These are phyloP conservation scores for Leucophenga montana DNA, from an alignment of 2,888 invertebrate species.

Conservation along the genomic window DNA sequence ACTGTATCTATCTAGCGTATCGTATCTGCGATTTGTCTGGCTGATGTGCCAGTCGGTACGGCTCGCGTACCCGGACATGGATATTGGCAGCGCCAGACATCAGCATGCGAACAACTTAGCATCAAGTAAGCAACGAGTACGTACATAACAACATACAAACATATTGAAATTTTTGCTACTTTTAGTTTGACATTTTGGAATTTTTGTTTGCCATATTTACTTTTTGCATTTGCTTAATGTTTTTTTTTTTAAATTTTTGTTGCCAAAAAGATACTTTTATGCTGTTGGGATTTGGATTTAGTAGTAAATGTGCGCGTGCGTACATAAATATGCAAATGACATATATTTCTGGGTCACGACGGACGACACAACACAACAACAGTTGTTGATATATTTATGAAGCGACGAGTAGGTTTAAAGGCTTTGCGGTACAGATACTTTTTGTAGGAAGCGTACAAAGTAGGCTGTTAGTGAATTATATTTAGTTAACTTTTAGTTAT, in stretches of 20 bases:
- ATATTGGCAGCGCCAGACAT: slow-evolving; percentile 38
- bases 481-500: slow-evolving; percentile 38
- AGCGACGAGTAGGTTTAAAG: background rate
- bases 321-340: slow-evolving; percentile 53
- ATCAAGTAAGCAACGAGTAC: background rate
- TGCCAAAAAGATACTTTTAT: background rate
- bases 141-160: slow-evolving; percentile 41
- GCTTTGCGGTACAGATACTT: slow-evolving; percentile 21
- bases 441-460: slow-evolving; percentile 17
- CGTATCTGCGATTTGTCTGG: slow-evolving; percentile 10
- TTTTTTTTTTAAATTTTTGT: slow-evolving; percentile 30
- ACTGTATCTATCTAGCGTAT: background rate
- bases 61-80: slow-evolving; percentile 26
- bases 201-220: slow-evolving; percentile 41
- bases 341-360: slow-evolving; percentile 54
- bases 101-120: slow-evolving; percentile 8
- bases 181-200: slow-evolving; percentile 61
- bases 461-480: slow-evolving; percentile 26
- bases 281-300: background rate
- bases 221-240: slow-evolving; percentile 15
- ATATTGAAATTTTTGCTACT: slow-evolving; percentile 61
- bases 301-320: background rate
- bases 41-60: background rate
- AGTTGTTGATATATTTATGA: slow-evolving; percentile 25
- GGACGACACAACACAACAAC: slow-evolving; percentile 33